These are phyloP conservation scores for Mallateleia sp. DNA, from an alignment of 2,888 invertebrate genomes.

Conservation along the genomic window DNA sequence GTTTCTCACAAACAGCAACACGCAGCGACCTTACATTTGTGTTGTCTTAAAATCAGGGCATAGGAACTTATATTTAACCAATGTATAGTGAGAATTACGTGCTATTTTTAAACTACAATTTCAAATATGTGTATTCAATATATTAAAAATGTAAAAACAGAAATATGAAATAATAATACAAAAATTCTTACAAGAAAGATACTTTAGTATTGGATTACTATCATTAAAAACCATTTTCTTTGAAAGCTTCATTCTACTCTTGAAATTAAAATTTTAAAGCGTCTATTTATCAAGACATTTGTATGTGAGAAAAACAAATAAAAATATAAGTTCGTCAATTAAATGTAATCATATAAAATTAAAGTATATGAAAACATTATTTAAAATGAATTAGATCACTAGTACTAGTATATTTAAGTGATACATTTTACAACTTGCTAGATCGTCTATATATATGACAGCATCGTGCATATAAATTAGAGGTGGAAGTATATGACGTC, in stretches of 20 bases:
- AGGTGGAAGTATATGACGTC: slow-evolving; percentile 20
- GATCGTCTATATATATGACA: slow-evolving; percentile 26
- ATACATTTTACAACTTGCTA: slow-evolving; percentile 39
- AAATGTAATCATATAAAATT: neutral
- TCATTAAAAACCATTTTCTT: neutral
- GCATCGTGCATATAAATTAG: slow-evolving; percentile 26
- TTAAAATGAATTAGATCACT: neutral
- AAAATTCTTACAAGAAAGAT: neutral
- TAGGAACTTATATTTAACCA: no score
- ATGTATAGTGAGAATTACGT: no score
- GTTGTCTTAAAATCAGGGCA: no score
- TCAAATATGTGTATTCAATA: no score
- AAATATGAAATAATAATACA: slow-evolving; percentile 10
- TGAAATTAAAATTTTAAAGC: neutral
- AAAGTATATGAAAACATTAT: neutral
- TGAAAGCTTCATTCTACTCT: neutral
- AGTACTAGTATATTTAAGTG: neutral
- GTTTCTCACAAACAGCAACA: no score
- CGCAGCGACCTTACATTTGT: no score
- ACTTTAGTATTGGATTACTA: neutral
- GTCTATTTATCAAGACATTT: no score
- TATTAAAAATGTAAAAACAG: no score
- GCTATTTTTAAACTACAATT: no score
- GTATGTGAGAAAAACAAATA: no score
- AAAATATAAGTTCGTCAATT: no score